Evolutionary conservation across 1,140 invertebrate genomes (phyloP), one percentile per base, ranked within the genome.

Genomic region (Drosophila arizonae): DNA sequence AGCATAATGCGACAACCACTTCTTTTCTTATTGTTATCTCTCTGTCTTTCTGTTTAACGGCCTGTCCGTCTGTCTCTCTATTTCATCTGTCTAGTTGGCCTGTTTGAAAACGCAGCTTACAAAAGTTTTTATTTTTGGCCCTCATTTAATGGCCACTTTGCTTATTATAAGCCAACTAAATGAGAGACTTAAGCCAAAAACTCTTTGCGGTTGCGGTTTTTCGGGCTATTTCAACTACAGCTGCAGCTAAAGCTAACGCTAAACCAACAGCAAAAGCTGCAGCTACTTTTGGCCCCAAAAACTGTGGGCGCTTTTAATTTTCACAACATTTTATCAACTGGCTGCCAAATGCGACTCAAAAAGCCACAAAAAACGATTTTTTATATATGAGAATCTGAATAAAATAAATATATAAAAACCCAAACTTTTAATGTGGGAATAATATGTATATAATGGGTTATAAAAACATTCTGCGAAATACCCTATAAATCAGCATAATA

Each of bases 91-190:
- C 13, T 41, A 55, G 6, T 9, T 69, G 56, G 48, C 61, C 72
- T 61, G 65, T 56, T 79, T 73, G 72, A 70, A 70, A 84, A 79
- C 80, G 66, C 81, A 74, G 55, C 73, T 69, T 50, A 61, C 54
- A 77, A 86, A 84, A 86, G 48, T 86, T 85, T 86, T 86, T 36
- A 36, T 28, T n/a, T 45, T 46, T 46, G n/a, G 15, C 50, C 26
- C 50, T 10, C 66, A 68, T 78, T 78, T 85, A 86, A 85, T 85
- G 74, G 74, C 81, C 81, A 85, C 81, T 85, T 85, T 77, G 70
- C 81, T 86, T 74, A 86, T 85, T 85, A 85, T 86, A 85, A 81
- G 81, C 81, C 81, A 85, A 86, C 81, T 86, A 77, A 86, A 65
- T 54, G 43, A 39, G 76, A 60, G 81, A 80, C 73, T 80, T 62